Base-by-base conservation (phyloP, 2,797 vertebrate species). In the Diglossa cyanea region DNA sequence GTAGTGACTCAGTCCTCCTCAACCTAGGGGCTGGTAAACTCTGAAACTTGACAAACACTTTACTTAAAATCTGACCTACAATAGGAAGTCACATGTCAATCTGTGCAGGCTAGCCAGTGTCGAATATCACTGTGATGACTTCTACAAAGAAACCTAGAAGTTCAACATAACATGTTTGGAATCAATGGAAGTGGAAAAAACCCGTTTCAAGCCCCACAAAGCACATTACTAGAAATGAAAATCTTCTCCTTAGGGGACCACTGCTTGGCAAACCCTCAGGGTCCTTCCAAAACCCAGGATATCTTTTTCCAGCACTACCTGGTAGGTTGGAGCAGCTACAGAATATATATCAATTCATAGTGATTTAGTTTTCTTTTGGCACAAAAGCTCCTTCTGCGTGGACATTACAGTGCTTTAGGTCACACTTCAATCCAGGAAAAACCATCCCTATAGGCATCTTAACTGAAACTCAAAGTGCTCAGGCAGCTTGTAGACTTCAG, bases 41-140 rank as follows among this genome's bases (percentile, higher is more conserved):
- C 39, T 20, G 14, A 85, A 79, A n/a, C 13, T 37, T 40, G 13
- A 45, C 24, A 33, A 70, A 58, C 44, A 17, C 15, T 31, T 88
- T 3, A 19, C 14, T 62, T 62, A 20, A 81, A 47, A 18, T 54
- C 60, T 28, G 2, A 6, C 51, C 23, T n/a, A 23, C 23, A n/a
- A 6, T 0, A 31, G 18, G 15, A 75, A 58, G 35, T 26, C 62
- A 40, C 2, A 7, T 1, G 2, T 8, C 11, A 35, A 53, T 9
- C 23, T 37, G 1, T 4, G 9, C 8, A 30, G 25, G 35, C 12
- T 31, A 75, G 9, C 19, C 25, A 74, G 11, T 6, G 13, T 15
- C 47, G 18, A 45, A 24, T 8, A 42, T 13, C 17, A 6, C 17
- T 15, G 8, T 3, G 1, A 13, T 25, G 23, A 24, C 5, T 71